Evolutionary conservation across 2,888 invertebrate genomes (phyloP).

Genomic region (Lagria hirta): DNA sequence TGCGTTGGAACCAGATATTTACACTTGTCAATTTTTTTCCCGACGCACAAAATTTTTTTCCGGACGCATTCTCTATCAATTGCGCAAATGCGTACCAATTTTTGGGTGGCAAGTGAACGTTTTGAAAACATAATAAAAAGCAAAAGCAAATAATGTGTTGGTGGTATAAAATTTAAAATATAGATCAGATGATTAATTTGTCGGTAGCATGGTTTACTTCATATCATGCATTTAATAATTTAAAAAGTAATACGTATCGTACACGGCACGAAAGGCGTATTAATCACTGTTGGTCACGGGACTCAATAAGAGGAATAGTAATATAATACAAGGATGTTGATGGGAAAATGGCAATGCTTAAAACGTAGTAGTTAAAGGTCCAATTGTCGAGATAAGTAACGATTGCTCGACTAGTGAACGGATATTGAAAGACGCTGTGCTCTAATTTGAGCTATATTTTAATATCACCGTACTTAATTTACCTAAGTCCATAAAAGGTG

Average conservation of each 20-base stretch:
- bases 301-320: slow-evolving; percentile 33
- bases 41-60: too few species aligned
- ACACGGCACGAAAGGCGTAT: slow-evolving; percentile 40
- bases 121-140: too few species aligned
- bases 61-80: too few species aligned
- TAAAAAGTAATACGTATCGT: slow-evolving; percentile 32
- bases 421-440: slow-evolving; percentile 48
- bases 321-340: slow-evolving; percentile 34
- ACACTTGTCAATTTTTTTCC: too few species aligned
- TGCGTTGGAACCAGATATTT: too few species aligned
- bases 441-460: slow-evolving; percentile 46
- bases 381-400: slow-evolving; percentile 32
- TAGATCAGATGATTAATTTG: slow-evolving; percentile 1
- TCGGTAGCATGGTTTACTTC: slow-evolving; percentile 27
- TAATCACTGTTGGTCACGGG: slow-evolving; percentile 41
- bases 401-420: slow-evolving; percentile 41
- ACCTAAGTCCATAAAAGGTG: slow-evolving; percentile 38
- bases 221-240: slow-evolving; percentile 35
- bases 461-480: slow-evolving; percentile 47
- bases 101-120: too few species aligned
- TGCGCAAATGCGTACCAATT: too few species aligned
- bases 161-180: too few species aligned
- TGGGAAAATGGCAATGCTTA: slow-evolving; percentile 33
- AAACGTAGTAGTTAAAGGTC: slow-evolving; percentile 33
- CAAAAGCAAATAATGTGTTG: too few species aligned